Conservation (phyloP, 2,113 vertebrate genomes). For the Notothenia coriiceps region DNA sequence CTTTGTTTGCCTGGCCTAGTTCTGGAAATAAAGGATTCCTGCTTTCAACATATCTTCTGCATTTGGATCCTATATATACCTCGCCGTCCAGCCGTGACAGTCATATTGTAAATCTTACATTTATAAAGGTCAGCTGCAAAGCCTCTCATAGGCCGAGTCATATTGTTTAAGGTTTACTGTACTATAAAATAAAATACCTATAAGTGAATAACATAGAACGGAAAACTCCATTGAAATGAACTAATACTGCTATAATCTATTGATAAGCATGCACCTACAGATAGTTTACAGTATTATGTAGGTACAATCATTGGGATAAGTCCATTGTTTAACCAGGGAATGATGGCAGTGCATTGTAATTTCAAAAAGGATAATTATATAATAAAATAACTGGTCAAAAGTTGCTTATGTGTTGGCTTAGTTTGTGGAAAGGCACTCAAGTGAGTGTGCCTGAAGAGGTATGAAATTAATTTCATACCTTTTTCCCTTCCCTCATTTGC, state of each 20-base stretch:
- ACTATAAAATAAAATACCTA: not conserved
- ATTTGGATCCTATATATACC: too few species aligned
- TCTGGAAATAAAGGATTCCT: too few species aligned
- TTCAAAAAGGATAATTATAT: constrained; percentile 25
- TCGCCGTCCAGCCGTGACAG: too few species aligned
- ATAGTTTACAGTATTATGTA: not conserved
- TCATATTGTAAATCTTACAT: constrained; percentile 29
- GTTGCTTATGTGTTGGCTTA: constrained; percentile 70
- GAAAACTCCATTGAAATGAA: not conserved
- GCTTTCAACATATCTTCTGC: too few species aligned
- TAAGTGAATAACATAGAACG: not conserved
- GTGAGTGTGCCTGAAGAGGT: constrained; percentile 94
- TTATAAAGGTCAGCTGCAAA: constrained; percentile 32
- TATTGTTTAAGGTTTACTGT: constrained; percentile 9
- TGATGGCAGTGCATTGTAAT: constrained; percentile 19
- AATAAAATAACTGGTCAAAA: constrained; percentile 54
- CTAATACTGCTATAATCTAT: not conserved
- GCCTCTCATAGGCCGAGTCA: constrained; percentile 14
- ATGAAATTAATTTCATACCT: constrained; percentile 99
- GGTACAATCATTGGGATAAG: not conserved
- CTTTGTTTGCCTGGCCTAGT: too few species aligned
- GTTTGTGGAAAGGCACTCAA: constrained; percentile 63
- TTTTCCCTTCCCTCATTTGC: constrained; percentile 93
- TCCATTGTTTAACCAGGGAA: not conserved
- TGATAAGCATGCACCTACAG: not conserved